These are phyloP conservation scores for Budorcas taxicolor DNA, from an alignment of 2,113 vertebrate species.

Conservation along the genomic window DNA sequence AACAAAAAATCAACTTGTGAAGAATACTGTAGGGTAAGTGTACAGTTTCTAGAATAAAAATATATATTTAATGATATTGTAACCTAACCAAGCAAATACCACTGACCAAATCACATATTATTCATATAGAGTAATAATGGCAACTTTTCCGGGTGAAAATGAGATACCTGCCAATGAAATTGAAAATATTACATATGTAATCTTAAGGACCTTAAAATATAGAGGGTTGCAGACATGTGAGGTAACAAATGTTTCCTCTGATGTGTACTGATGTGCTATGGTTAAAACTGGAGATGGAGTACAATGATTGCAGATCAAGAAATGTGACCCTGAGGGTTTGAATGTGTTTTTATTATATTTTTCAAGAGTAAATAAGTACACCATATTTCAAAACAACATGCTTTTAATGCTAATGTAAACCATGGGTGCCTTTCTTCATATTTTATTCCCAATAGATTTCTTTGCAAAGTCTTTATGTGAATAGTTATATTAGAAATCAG, in stretches of 20 bases:
- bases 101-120: not conserved
- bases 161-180: not conserved
- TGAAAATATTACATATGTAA: not conserved
- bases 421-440: constrained; percentile 4
- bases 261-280: not conserved
- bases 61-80: not conserved
- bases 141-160: not conserved
- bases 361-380: constrained; percentile 49
- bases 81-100: not conserved
- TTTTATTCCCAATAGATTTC: constrained; percentile 45
- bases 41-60: constrained; percentile 31
- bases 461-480: constrained; percentile 40
- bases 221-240: not conserved
- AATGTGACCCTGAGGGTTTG: constrained; percentile 18
- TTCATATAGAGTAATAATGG: not conserved
- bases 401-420: constrained; percentile 61
- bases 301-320: not conserved
- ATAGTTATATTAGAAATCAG: constrained; percentile 39
- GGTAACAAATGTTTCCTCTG: not conserved
- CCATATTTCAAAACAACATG: constrained; percentile 37
- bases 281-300: constrained; percentile 21
- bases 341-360: constrained; percentile 41
- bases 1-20: constrained; percentile 38
- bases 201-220: constrained; percentile 7
- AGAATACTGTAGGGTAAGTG: not conserved